Conservation (phyloP, 1,140 invertebrate genomes). For the Stenopsyche tienmushanensis region DNA sequence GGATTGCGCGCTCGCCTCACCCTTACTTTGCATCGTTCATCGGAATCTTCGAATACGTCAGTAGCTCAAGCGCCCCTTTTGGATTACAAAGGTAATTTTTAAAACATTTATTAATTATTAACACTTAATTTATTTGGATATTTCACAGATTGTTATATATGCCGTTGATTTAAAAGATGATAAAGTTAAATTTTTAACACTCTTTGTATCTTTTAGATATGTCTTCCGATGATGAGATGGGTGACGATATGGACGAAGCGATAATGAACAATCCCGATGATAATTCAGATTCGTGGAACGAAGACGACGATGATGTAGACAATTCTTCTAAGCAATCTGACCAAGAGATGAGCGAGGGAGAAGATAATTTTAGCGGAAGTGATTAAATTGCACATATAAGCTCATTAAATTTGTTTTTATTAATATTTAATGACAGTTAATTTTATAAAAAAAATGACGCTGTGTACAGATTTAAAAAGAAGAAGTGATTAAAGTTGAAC, state of each 20-base stretch:
- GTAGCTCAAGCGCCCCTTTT: constrained; percentile 44
- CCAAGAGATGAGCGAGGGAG: constrained; percentile 33
- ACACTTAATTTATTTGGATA: not conserved
- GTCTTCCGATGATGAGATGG: constrained; percentile 50
- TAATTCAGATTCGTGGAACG: constrained; percentile 46
- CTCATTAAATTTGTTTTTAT: too few relatives aligned
- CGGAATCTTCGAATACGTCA: not conserved
- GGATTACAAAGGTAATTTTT: constrained; percentile 48
- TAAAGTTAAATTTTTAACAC: not conserved
- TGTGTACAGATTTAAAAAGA: too few relatives aligned
- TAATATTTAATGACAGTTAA: too few relatives aligned
- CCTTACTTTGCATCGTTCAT: constrained; percentile 44
- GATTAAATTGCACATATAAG: constrained; percentile 7
- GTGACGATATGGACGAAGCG: constrained; percentile 37
- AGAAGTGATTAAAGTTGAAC: too few relatives aligned
- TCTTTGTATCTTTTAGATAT: constrained; percentile 43
- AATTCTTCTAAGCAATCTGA: constrained; percentile 29
- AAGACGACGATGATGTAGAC: constrained; percentile 39
- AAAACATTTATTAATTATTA: not conserved
- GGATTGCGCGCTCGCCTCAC: constrained; percentile 48
- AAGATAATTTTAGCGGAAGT: not conserved
- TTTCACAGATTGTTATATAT: not conserved
- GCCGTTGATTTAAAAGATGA: not conserved
- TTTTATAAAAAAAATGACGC: too few relatives aligned
- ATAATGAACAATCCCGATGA: constrained; percentile 45